phyloP scores from a whole-genome alignment of 2,797 vertebrate species.

The Jordanella pulchra region DNA sequence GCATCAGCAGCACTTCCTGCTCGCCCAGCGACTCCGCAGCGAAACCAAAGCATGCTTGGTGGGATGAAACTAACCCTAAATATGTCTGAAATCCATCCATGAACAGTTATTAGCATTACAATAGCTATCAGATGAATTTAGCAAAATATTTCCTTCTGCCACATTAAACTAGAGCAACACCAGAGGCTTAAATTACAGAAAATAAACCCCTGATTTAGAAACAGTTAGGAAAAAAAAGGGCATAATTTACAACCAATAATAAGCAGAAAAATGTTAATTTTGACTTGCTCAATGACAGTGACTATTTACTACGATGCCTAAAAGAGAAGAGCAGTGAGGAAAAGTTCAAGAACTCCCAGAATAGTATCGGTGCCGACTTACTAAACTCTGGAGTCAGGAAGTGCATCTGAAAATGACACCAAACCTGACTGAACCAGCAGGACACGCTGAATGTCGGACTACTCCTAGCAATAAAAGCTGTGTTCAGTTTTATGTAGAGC shows the following conservation, averaged over 20 bases:
- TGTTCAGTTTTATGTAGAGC: too few species aligned
- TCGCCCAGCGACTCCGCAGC: neutral
- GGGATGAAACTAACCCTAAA: neutral
- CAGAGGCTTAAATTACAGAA: neutral
- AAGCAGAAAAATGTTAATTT: neutral
- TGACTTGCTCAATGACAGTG: neutral
- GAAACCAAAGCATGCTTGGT: neutral
- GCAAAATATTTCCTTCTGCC: neutral
- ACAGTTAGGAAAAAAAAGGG: neutral
- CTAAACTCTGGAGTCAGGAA: neutral
- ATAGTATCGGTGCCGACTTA: neutral
- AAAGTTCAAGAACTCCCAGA: neutral
- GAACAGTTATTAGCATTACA: neutral
- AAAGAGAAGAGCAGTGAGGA: neutral
- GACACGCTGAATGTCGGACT: neutral
- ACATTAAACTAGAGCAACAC: neutral
- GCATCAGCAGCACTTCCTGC: slow-evolving; percentile 1
- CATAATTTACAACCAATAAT: neutral
- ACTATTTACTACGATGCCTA: neutral
- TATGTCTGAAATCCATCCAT: neutral
- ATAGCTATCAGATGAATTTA: neutral
- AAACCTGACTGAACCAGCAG: neutral
- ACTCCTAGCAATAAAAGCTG: neutral
- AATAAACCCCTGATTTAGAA: neutral
- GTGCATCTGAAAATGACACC: neutral